Evolutionary conservation across 2,113 vertebrate species (phyloP).

Genomic region (Anhinga anhinga): DNA sequence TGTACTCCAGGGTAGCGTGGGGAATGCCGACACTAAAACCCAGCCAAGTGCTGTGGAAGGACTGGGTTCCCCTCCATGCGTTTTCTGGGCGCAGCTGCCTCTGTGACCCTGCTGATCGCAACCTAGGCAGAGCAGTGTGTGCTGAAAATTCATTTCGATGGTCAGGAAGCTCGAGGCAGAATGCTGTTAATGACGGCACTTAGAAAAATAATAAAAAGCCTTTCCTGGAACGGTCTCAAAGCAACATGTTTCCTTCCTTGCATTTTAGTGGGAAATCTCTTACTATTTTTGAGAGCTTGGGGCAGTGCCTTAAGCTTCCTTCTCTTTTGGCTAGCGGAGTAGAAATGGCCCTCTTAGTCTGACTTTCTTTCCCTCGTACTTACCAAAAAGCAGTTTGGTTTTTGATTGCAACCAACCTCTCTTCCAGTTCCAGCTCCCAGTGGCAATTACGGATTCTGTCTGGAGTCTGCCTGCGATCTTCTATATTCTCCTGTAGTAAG

Average conservation of each 20-base stretch:
- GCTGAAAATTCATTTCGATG: fast-evolving
- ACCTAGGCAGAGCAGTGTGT: fast-evolving
- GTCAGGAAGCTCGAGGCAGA: not conserved
- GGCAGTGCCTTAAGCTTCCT: not conserved
- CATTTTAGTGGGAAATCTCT: conserved; percentile 8
- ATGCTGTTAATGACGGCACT: not conserved
- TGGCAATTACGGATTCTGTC: not conserved
- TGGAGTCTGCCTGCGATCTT: not conserved
- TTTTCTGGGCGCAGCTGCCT: not conserved
- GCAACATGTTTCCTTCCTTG: conserved; percentile 50
- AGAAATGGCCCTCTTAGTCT: not conserved
- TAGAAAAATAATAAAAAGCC: not conserved
- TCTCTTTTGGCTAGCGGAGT: not conserved
- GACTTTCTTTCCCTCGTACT: not conserved
- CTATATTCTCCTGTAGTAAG: not conserved
- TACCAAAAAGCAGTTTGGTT: not conserved
- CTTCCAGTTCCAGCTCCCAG: not conserved
- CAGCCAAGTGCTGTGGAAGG: not conserved
- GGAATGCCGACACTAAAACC: fast-evolving
- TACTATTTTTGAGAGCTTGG: not conserved
- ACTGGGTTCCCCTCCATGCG: fast-evolving
- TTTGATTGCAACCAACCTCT: not conserved
- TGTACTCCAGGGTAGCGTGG: fast-evolving
- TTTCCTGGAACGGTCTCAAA: conserved; percentile 27
- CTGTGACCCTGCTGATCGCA: not conserved